phyloP scores from a whole-genome alignment of 2,113 vertebrate genomes.

The Baryphthengus martii region DNA sequence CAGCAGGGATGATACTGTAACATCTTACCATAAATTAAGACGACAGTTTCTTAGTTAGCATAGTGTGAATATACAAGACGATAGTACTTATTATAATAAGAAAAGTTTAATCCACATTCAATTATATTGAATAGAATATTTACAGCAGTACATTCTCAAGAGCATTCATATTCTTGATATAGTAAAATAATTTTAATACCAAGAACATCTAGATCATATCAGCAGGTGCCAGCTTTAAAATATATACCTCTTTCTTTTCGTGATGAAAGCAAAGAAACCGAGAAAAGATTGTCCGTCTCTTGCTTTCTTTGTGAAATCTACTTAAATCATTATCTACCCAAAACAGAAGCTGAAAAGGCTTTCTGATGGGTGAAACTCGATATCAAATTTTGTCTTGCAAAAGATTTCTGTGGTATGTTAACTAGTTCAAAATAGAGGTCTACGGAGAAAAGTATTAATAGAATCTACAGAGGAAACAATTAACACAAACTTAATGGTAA shows the following conservation, averaged over 20 bases:
- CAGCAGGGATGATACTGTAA: not conserved
- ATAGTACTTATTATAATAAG: not conserved
- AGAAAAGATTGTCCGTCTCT: not conserved
- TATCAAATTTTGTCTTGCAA: not conserved
- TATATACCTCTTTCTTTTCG: not conserved
- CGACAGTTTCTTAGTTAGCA: not conserved
- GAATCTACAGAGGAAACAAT: constrained; percentile 17
- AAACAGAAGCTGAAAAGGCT: not conserved
- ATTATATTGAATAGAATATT: not conserved
- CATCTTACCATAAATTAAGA: not conserved
- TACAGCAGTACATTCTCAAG: not conserved
- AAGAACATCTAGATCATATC: not conserved
- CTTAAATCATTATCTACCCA: not conserved
- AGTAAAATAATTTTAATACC: not conserved
- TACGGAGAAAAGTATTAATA: not conserved
- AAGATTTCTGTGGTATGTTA: not conserved
- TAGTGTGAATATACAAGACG: not conserved
- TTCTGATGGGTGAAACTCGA: not conserved
- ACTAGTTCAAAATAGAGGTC: not conserved
- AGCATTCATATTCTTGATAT: not conserved
- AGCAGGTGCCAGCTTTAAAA: not conserved
- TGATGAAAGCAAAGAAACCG: not conserved
- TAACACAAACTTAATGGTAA: constrained; percentile 3
- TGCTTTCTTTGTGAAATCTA: not conserved
- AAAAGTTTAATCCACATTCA: not conserved